Base-by-base conservation (phyloP, 2,797 vertebrate genomes). In the Telmatherina bonti region DNA sequence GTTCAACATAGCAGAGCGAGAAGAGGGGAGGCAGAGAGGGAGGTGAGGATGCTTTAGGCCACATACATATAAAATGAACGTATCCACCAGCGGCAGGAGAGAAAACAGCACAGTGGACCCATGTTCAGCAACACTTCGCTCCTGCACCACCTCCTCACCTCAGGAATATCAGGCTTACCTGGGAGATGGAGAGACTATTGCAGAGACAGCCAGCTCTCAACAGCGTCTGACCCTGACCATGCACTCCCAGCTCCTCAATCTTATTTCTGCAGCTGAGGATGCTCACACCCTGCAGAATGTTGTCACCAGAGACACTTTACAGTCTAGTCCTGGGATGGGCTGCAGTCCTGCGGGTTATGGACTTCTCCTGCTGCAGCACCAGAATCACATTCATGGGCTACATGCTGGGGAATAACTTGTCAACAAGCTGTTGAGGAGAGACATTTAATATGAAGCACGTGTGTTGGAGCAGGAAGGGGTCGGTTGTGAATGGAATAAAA, bases 11-110 rank as follows among this genome's bases (percentile, higher is more conserved):
- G 88, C 91, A 88, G 86, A 38, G 36, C 36, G 36, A 13, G 36
- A 91, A 89, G 88, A 89, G 71, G 58, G 67, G 72, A 53, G 80
- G 73, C 56, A 67, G 79, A 67, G 63, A 76, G 81, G 66, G 64
- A 79, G 90, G 88, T 78, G 81, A 91, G 84, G 77, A 73, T 63
- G 91, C 93, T 94, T 92, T 90, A 92, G 93, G 94, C 92, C 81
- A 92, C 90, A 94, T 94, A 92, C 93, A 94, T 94, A 94, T 93
- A 93, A 94, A 89, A 94, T 94, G 91, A 93, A 93, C 86, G 90
- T 82, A 86, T 82, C 78, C 76, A 64, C 92, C 78, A 74, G 90
- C 89, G 90, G 89, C 82, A 70, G 47, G 49, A 65, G 49, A 58
- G 81, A 73, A 74, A 62, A 88, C 75, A 85, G 88, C 86, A 88